These are phyloP conservation scores for Tupiocoris notatus DNA, from an alignment of 2,888 invertebrate species.

Conservation along the genomic window DNA sequence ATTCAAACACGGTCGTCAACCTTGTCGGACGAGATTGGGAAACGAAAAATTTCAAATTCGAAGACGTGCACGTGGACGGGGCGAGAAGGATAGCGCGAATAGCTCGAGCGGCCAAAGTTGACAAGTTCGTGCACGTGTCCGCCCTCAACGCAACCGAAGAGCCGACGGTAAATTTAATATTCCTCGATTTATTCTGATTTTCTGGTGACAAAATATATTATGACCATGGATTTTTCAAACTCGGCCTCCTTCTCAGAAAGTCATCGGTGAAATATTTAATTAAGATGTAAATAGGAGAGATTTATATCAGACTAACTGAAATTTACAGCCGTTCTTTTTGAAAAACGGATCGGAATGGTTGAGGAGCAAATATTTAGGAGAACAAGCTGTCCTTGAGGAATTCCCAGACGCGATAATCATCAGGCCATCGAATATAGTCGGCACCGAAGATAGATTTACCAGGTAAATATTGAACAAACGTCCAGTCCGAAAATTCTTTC, in stretches of 20 bases:
- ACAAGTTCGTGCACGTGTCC: constrained; percentile 89
- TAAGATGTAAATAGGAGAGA: too few relatives aligned
- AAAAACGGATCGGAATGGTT: constrained; percentile 73
- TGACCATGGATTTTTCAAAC: too few relatives aligned
- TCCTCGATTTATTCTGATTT: too few relatives aligned
- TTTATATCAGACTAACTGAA: too few relatives aligned
- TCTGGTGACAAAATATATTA: too few relatives aligned
- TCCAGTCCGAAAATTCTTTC: not conserved
- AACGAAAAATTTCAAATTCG: constrained; percentile 82
- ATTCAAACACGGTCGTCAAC: constrained; percentile 97
- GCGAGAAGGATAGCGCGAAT: constrained; percentile 77
- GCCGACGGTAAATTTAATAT: constrained; percentile 64
- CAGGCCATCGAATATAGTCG: constrained; percentile 87
- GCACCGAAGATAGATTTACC: constrained; percentile 79
- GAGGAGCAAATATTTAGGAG: constrained; percentile 78
- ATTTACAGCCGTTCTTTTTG: constrained; percentile 56
- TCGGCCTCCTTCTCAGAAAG: too few relatives aligned
- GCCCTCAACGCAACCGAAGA: constrained; percentile 74
- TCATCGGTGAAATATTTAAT: too few relatives aligned
- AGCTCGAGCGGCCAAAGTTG: constrained; percentile 75
- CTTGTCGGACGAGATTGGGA: constrained; percentile 88
- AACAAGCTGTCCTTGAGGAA: constrained; percentile 83
- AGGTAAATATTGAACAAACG: too few relatives aligned
- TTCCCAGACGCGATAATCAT: constrained; percentile 95
- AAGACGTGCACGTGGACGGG: constrained; percentile 86